These are phyloP conservation scores for Sebastes miniatus DNA, from an alignment of 2,797 vertebrate species.

Conservation along the genomic window DNA sequence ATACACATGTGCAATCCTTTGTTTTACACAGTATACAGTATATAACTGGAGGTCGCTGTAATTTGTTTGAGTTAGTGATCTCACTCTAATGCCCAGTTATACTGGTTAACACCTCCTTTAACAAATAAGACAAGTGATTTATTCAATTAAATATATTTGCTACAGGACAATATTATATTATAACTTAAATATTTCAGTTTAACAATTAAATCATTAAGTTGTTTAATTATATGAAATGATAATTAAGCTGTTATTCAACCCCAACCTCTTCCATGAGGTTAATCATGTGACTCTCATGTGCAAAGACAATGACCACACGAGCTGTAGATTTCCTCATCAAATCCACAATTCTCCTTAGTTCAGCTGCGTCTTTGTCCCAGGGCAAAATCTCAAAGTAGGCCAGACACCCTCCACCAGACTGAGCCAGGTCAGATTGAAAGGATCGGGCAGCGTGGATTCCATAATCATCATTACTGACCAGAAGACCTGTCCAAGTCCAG, in stretches of 20 bases:
- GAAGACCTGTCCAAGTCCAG: no score
- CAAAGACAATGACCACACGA: slow-evolving; percentile 58
- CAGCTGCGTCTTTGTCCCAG: slow-evolving; percentile 25
- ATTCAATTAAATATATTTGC: background rate
- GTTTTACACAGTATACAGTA: no score
- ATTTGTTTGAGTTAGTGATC: background rate
- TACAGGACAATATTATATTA: background rate
- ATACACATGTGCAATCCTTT: background rate
- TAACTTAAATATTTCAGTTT: no score
- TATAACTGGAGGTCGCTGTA: background rate
- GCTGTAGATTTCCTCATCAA: slow-evolving; percentile 55
- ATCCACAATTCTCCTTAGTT: slow-evolving; percentile 46
- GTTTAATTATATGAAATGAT: background rate
- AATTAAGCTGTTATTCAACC: background rate
- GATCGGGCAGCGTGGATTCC: no score
- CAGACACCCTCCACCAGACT: slow-evolving; percentile 58
- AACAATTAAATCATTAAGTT: no score
- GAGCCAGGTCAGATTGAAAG: slow-evolving; percentile 19
- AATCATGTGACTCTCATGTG: slow-evolving; percentile 39
- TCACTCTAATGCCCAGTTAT: background rate
- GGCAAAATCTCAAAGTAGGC: slow-evolving; percentile 71
- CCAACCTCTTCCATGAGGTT: slow-evolving; percentile 52
- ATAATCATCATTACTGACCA: no score
- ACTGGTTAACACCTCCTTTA: background rate
- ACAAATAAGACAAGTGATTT: background rate